phyloP scores from a whole-genome alignment of 2,113 vertebrate genomes.

The Manacus vitellinus region DNA sequence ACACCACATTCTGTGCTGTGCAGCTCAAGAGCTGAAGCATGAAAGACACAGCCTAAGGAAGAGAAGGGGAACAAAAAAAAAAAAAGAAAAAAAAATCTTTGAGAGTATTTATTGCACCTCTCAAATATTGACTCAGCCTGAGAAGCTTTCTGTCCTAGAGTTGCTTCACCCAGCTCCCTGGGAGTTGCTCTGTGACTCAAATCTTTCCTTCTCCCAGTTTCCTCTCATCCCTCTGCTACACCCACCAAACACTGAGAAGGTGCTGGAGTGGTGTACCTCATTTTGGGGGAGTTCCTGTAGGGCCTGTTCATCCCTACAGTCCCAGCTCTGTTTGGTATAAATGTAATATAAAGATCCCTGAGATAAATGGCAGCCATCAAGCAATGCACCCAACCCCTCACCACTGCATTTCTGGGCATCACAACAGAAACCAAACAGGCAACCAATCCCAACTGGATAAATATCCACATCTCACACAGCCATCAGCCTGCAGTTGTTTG shows the following conservation, averaged over 20 bases:
- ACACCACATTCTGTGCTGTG: neutral
- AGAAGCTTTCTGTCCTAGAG: neutral
- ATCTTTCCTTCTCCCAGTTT: neutral
- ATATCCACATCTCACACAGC: neutral
- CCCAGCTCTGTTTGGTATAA: neutral
- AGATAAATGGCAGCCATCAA: neutral
- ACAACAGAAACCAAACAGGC: neutral
- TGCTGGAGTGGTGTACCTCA: neutral
- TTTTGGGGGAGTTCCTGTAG: neutral
- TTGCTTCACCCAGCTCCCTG: neutral
- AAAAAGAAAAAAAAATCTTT: neutral
- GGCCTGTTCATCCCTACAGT: neutral
- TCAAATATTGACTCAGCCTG: neutral
- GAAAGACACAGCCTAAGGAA: neutral
- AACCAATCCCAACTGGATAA: neutral
- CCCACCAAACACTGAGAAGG: neutral
- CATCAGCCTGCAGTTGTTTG: neutral
- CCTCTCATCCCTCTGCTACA: neutral
- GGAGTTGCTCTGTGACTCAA: neutral
- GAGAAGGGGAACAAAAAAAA: neutral
- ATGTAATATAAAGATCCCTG: rapidly evolving
- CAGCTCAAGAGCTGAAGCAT: neutral
- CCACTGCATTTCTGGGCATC: neutral
- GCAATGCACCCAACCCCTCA: neutral
- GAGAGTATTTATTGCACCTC: neutral